Conservation (phyloP, 2,113 vertebrate species). For the Crotalus tigris region DNA sequence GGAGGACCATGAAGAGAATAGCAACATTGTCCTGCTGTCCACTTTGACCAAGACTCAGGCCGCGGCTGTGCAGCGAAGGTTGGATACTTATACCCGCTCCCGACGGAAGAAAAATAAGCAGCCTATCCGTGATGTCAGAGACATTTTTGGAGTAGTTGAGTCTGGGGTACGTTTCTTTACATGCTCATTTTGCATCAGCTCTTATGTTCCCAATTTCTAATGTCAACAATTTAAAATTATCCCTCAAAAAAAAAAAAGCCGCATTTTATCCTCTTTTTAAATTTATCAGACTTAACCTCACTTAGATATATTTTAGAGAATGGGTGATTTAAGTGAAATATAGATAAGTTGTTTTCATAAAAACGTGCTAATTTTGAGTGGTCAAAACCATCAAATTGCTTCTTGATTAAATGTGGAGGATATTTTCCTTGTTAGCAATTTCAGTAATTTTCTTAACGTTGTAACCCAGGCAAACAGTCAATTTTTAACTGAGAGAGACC, state of each 20-base stretch:
- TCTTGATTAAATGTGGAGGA: neutral
- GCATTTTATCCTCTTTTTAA: neutral
- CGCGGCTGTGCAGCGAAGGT: constrained; percentile 77
- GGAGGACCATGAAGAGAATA: constrained; percentile 68
- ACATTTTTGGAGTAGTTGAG: constrained; percentile 71
- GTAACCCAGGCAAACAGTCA: neutral
- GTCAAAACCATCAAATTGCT: neutral
- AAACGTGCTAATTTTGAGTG: neutral
- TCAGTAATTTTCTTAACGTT: neutral
- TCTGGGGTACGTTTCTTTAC: constrained; percentile 58
- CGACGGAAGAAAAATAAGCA: constrained; percentile 79
- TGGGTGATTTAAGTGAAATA: neutral
- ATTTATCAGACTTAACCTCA: neutral
- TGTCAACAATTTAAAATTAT: neutral
- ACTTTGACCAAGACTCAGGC: constrained; percentile 86
- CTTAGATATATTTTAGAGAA: neutral
- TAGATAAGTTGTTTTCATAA: neutral
- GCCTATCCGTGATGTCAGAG: constrained; percentile 78
- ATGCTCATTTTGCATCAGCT: accelerated
- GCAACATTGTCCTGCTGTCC: constrained; percentile 78
- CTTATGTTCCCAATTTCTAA: neutral
- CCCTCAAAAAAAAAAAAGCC: neutral
- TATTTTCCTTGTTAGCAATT: neutral
- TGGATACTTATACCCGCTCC: constrained; percentile 79
- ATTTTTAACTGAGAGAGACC: neutral